These are phyloP conservation scores for Macropodus opercularis DNA, from an alignment of 2,797 vertebrate genomes.

Conservation along the genomic window DNA sequence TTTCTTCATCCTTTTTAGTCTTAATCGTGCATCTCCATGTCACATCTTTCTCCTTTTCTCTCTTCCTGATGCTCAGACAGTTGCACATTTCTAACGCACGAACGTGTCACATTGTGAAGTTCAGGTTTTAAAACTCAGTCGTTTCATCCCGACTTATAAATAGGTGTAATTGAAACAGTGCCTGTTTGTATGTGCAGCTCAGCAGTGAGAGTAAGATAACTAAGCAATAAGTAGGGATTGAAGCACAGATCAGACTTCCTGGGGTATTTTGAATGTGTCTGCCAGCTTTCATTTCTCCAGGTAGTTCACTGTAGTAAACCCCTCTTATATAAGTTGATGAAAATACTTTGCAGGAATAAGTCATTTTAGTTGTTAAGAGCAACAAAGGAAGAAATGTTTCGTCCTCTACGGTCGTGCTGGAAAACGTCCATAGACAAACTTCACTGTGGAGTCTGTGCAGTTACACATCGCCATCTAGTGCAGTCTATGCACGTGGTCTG, in stretches of 20 bases:
- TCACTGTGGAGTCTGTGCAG: background rate
- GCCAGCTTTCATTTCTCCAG: conserved; percentile 7
- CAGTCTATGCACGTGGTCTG: background rate
- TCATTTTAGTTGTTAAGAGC: conserved; percentile 1
- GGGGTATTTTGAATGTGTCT: background rate
- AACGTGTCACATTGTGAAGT: conserved; percentile 12
- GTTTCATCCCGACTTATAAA: conserved; percentile 41
- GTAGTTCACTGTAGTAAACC: background rate
- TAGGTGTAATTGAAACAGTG: conserved; percentile 21
- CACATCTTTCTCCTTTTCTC: background rate
- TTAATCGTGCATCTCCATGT: background rate
- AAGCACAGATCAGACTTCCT: background rate
- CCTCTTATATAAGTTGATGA: background rate
- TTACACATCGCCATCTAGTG: background rate
- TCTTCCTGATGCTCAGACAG: background rate
- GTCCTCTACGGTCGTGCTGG: too few relatives aligned
- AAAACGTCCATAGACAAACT: background rate
- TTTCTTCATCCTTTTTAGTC: background rate
- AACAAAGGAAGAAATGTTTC: background rate
- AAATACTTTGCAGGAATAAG: background rate
- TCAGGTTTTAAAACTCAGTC: conserved; percentile 14
- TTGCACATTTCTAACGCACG: conserved; percentile 1
- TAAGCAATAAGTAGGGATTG: background rate
- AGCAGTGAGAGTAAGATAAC: conserved; percentile 16
- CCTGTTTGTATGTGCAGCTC: conserved; percentile 7